Conservation (phyloP, 2,113 vertebrate genomes). For the Pteropus alecto region DNA sequence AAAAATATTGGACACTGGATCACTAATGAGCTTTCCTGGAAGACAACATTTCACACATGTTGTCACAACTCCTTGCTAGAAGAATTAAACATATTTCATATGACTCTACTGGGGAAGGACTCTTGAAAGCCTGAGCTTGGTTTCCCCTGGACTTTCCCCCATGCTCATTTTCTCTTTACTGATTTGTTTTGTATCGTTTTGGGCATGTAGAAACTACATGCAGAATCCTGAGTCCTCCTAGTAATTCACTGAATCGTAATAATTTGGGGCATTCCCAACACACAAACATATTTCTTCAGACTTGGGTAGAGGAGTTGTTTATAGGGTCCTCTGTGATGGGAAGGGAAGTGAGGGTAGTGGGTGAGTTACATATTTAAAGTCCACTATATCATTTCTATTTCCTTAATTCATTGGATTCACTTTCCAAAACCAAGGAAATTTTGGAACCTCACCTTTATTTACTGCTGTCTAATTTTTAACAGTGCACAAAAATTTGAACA, state of each 20-base stretch:
- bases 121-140: background rate
- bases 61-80: background rate
- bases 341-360: no score
- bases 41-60: background rate
- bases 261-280: fast-evolving
- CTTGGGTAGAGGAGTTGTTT: background rate
- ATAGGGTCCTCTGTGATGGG: background rate
- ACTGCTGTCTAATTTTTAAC: background rate
- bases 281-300: background rate
- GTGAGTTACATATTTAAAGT: background rate
- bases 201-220: background rate
- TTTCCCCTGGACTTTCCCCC: background rate
- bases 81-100: background rate
- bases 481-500: background rate
- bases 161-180: background rate
- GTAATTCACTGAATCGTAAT: background rate
- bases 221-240: background rate
- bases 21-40: background rate
- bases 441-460: background rate
- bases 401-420: background rate
- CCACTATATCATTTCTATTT: background rate
- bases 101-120: background rate
- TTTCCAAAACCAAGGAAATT: background rate
- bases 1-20: background rate
- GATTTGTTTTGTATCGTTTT: background rate